phyloP scores from a whole-genome alignment of 2,888 invertebrate species.

The Tetragonula carbonaria region DNA sequence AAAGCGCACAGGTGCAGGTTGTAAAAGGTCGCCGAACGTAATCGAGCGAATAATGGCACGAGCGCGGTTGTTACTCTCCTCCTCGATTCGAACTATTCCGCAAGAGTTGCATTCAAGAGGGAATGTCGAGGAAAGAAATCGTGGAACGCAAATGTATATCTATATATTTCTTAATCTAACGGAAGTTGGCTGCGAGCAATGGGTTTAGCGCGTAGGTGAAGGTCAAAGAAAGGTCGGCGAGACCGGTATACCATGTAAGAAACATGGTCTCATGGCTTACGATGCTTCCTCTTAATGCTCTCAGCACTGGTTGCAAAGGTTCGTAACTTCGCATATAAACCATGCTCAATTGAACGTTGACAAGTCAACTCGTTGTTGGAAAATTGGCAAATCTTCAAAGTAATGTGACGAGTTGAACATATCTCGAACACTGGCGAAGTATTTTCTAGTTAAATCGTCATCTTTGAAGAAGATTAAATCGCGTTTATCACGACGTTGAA shows the following conservation, averaged over 20 bases:
- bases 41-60: background rate
- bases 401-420: no score
- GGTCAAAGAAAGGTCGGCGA: constrained; percentile 65
- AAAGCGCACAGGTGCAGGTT: background rate
- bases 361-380: no score
- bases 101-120: constrained; percentile 3
- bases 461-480: background rate
- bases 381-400: no score
- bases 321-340: background rate
- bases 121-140: constrained; percentile 22
- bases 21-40: background rate
- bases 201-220: constrained; percentile 60
- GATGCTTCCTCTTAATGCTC: background rate
- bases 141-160: background rate
- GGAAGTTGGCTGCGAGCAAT: constrained; percentile 55
- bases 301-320: background rate
- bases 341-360: no score
- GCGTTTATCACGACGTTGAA: constrained; percentile 4
- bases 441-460: no score
- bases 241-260: constrained; percentile 46
- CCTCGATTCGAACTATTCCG: constrained; percentile 24
- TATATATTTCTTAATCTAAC: constrained; percentile 58
- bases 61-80: constrained; percentile 19
- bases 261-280: constrained; percentile 12
- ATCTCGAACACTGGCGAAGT: no score